phyloP scores from a whole-genome alignment of 2,888 invertebrate genomes.

The Acanthopleura granulata region DNA sequence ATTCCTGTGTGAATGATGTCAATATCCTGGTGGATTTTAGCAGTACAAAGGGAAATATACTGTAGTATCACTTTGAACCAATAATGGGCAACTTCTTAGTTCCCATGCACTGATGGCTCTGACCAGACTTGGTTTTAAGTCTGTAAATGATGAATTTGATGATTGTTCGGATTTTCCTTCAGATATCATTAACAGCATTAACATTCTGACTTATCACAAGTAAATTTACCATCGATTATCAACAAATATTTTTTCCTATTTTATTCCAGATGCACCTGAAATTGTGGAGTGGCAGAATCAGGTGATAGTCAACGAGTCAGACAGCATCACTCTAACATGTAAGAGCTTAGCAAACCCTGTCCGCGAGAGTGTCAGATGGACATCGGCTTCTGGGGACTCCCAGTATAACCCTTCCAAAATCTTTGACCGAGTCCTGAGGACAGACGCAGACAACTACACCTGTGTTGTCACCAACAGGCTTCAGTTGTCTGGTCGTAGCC shows the following conservation, averaged over 20 bases:
- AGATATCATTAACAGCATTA: too few species aligned
- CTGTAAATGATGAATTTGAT: too few species aligned
- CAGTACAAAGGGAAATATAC: too few species aligned
- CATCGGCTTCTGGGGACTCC: background rate
- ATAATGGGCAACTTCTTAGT: background rate
- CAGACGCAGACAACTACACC: slow-evolving; percentile 1
- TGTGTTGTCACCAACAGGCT: background rate
- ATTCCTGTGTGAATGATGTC: too few species aligned
- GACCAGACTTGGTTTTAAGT: too few species aligned
- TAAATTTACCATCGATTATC: too few species aligned
- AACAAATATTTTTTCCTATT: background rate
- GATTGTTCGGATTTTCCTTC: background rate
- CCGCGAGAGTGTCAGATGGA: background rate
- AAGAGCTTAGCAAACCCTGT: background rate
- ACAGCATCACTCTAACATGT: background rate
- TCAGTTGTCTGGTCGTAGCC: background rate
- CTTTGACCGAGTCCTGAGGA: background rate
- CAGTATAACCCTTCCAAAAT: background rate
- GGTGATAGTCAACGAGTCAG: background rate
- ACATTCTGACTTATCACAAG: too few species aligned
- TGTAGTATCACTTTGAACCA: too few species aligned
- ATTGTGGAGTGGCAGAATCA: background rate
- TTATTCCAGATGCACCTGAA: background rate
- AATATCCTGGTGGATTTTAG: too few species aligned
- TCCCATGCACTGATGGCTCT: background rate